phyloP scores from a whole-genome alignment of 2,113 vertebrate genomes.

The Isichthys henryi region DNA sequence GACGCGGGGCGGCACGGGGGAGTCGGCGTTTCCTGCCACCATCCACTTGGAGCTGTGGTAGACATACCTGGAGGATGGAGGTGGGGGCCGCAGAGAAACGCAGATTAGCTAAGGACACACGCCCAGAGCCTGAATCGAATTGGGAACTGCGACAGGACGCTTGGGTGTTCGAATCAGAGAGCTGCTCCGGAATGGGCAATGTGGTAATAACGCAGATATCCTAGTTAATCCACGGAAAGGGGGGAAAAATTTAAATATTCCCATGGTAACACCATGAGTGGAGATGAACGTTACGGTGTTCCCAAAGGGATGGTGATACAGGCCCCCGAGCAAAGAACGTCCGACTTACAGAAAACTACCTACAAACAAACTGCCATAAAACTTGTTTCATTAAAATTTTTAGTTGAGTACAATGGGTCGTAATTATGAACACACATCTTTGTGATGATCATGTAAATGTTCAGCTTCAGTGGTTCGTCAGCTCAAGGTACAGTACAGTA shows the following conservation, averaged over 20 bases:
- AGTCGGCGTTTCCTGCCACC: conserved; percentile 96
- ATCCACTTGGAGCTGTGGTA: conserved; percentile 99
- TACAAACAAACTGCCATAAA: too few species aligned
- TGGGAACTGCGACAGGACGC: not conserved
- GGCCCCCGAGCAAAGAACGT: too few species aligned
- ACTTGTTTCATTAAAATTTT: too few species aligned
- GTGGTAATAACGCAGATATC: not conserved
- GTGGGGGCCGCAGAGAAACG: not conserved
- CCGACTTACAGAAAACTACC: too few species aligned
- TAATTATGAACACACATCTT: too few species aligned
- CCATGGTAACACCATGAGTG: not conserved
- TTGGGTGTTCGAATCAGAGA: not conserved
- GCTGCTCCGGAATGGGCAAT: not conserved
- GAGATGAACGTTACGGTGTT: not conserved
- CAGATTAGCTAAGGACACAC: not conserved
- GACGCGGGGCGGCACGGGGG: conserved; percentile 88
- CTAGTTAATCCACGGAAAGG: not conserved
- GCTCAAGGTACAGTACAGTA: too few species aligned
- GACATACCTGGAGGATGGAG: conserved; percentile 72
- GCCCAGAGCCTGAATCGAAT: not conserved
- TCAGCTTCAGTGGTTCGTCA: too few species aligned
- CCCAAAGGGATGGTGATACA: not conserved
- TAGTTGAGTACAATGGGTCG: too few species aligned
- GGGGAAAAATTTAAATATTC: not conserved
- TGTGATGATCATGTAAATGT: too few species aligned